A percentile compares a stretch with the other conserved stretches of the same genome.
These are phyloP conservation scores for Myzus persicae DNA, from an alignment of 1,140 invertebrate genomes.

Conservation along the genomic window DNA sequence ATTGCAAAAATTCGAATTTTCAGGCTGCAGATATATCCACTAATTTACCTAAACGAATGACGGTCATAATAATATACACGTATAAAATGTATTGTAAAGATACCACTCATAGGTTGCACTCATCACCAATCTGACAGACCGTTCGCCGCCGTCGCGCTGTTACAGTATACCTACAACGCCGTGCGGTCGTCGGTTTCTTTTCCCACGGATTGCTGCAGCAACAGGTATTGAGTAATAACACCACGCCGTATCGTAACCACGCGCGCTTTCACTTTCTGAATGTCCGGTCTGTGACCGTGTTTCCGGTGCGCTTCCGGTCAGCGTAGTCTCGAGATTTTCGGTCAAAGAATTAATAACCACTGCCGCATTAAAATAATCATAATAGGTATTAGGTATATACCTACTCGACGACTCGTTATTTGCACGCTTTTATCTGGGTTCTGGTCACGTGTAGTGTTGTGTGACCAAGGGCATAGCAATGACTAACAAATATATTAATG, in stretches of 20 bases:
- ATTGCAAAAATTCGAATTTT: not conserved
- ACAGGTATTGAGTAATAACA: constrained; percentile 11
- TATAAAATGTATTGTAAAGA: not conserved
- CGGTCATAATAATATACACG: not conserved
- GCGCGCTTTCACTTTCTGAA: constrained; percentile 23
- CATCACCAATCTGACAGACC: not conserved
- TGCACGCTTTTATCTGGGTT: not conserved
- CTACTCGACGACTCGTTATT: no score
- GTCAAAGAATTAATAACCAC: not conserved
- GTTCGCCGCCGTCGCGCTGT: no score
- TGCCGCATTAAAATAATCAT: not conserved
- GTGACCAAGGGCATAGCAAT: no score
- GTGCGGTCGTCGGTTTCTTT: constrained; percentile 8
- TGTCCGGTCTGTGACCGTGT: not conserved
- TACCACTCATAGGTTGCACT: not conserved
- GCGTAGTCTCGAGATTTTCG: not conserved
- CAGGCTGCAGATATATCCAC: not conserved
- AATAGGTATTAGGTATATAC: not conserved
- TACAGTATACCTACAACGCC: not conserved
- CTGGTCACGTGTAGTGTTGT: not conserved
- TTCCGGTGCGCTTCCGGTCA: constrained; percentile 16
- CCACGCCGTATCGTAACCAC: not conserved
- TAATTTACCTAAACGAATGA: not conserved
- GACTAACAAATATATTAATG: no score
- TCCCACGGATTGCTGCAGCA: not conserved